Evolutionary conservation across 2,113 vertebrate genomes (phyloP), one percentile per base, ranked within the genome.

Genomic region (Echinops telfairi): DNA sequence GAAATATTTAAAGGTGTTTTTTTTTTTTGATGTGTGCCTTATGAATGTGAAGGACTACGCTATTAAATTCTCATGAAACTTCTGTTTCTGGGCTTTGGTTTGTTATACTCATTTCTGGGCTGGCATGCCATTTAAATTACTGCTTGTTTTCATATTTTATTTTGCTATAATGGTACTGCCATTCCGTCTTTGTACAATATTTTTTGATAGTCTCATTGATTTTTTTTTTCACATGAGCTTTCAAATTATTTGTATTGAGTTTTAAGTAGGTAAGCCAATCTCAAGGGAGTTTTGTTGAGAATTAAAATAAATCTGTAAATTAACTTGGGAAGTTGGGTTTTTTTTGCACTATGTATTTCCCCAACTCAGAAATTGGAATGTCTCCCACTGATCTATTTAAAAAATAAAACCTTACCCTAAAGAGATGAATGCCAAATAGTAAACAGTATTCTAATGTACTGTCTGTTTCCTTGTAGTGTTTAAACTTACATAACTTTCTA

Each of bases 1-100:
- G 81, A 95, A 83, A 80, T 93, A 87, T 12, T 93, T 6, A 89
- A 80, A 93, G 22, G 5, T 64, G 5, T 64, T 86, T 94, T 86
- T 87, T 29, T 64, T 86, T 94, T 86, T 86, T 27, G n/a, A 81
- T 88, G 25, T 91, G 38, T 95, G 62, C 90, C 31, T 89, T 47
- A 77, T 86, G 47, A 94, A 10, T 76, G 58, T 95, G 79, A 90
- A 94, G 31, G 40, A 88, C 40, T 93, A 33, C 27, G 87, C 15
- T 76, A 66, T 94, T 92, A 82, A 86, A 83, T 95, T 94, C 83
- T 94, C 23, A 40, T 91, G 90, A 91, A 94, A 76, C 88, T 86
- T 83, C 33, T 93, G 27, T 91, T 94, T 95, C 88, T 94, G 58
- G 57, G 43, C 38, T 53, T 31, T 92, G 66, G 79, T 83, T 15